Percentiles rank a stretch among this genome's conserved stretches.
Conservation (phyloP, 2,113 vertebrate genomes). For the Trachemys scripta region DNA sequence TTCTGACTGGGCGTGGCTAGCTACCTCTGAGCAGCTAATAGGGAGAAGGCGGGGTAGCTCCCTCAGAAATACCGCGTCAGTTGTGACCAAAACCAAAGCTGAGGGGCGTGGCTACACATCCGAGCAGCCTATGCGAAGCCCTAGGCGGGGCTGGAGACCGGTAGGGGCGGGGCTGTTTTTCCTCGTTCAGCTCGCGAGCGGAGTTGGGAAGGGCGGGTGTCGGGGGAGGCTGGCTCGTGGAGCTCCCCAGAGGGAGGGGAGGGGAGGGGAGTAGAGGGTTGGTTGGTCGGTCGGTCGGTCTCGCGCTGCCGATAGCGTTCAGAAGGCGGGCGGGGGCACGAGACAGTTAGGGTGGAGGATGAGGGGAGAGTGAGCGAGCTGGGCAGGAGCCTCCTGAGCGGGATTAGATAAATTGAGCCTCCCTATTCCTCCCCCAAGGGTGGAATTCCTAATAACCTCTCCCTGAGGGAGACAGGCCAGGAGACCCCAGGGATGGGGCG, state of each 20-base stretch:
- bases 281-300: too few species aligned
- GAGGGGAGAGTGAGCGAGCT: not conserved
- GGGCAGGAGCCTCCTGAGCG: not conserved
- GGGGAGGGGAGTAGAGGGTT: too few species aligned
- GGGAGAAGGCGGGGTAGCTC: not conserved
- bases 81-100: not conserved
- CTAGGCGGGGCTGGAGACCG: too few species aligned
- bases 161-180: too few species aligned
- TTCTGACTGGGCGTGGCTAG: not conserved
- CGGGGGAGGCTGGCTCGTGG: too few species aligned
- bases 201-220: accelerated
- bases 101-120: not conserved
- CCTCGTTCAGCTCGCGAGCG: not conserved
- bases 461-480: too few species aligned
- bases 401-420: not conserved
- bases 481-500: not conserved
- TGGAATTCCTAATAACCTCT: not conserved
- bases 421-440: too few species aligned
- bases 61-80: not conserved
- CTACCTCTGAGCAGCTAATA: not conserved
- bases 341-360: not conserved
- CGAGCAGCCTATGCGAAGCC: not conserved
- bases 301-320: too few species aligned
- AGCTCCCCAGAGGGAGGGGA: not conserved
- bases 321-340: too few species aligned